Percentiles rank a stretch among this genome's conserved stretches.
These are phyloP conservation scores for Papilio polytes DNA, from an alignment of 1,140 invertebrate genomes.

Conservation along the genomic window DNA sequence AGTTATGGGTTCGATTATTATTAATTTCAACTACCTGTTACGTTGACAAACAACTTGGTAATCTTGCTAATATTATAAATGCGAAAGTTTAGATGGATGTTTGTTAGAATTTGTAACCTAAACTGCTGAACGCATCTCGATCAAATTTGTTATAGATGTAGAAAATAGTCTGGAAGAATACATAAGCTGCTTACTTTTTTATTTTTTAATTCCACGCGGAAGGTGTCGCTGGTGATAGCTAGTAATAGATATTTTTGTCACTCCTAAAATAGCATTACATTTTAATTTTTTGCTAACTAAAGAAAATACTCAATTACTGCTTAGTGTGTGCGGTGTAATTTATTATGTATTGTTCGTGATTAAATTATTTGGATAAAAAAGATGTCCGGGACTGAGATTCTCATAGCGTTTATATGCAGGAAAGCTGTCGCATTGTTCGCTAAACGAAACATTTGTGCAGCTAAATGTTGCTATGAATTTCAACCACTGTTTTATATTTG, in stretches of 20 bases:
- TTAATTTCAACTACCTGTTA: not conserved
- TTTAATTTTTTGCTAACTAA: not conserved
- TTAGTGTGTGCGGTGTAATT: not conserved
- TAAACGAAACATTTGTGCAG: conserved; percentile 2
- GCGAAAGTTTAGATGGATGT: not conserved
- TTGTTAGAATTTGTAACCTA: too few species aligned
- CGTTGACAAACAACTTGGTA: not conserved
- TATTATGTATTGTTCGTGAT: not conserved
- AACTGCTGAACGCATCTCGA: too few species aligned
- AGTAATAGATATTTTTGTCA: not conserved
- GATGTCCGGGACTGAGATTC: not conserved
- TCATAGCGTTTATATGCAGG: not conserved
- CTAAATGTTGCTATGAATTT: conserved; percentile 3
- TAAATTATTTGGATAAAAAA: not conserved
- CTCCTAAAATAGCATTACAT: not conserved
- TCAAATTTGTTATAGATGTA: too few species aligned
- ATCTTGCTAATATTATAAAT: too few species aligned
- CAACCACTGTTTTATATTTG: conserved; percentile 7
- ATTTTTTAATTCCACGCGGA: too few species aligned
- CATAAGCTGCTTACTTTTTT: too few species aligned
- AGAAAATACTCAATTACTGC: not conserved
- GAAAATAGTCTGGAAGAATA: too few species aligned
- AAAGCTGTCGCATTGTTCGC: conserved; percentile 18
- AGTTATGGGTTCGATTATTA: not conserved
- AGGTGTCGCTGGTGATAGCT: too few species aligned